A percentile compares a stretch with the other conserved stretches of the same genome.
These are phyloP conservation scores for Urechis unicinctus DNA, from an alignment of 2,888 invertebrate species.

Conservation along the genomic window DNA sequence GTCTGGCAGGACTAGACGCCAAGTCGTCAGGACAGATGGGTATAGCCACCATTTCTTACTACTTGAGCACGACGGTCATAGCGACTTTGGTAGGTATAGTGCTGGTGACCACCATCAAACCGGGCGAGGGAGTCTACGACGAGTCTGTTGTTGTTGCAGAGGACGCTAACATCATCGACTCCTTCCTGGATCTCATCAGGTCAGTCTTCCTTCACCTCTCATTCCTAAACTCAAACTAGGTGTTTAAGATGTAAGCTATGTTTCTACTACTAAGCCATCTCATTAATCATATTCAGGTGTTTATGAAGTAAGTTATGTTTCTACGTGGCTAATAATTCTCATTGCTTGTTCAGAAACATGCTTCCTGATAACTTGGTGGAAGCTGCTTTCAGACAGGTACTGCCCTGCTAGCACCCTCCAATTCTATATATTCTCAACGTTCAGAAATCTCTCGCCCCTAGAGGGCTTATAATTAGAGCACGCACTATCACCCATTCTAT, in stretches of 20 bases:
- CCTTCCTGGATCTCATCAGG: slow-evolving; percentile 85
- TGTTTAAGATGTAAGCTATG: too few relatives aligned
- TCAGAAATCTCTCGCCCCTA: too few relatives aligned
- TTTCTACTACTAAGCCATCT: too few relatives aligned
- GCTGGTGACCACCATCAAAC: slow-evolving; percentile 59
- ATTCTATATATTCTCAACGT: too few relatives aligned
- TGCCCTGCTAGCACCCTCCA: too few relatives aligned
- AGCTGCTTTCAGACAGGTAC: slow-evolving; percentile 72
- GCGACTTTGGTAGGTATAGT: slow-evolving; percentile 87
- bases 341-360: slow-evolving; percentile 66
- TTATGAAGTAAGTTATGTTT: background rate
- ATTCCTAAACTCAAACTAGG: too few relatives aligned
- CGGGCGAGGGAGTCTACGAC: slow-evolving; percentile 2
- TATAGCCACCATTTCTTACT: slow-evolving; percentile 78
- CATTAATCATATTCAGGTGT: too few relatives aligned
- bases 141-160: slow-evolving; percentile 1
- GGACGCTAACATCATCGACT: slow-evolving; percentile 69
- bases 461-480: too few relatives aligned
- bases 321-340: background rate
- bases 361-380: slow-evolving; percentile 87
- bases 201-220: too few relatives aligned
- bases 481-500: too few relatives aligned
- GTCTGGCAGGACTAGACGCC: slow-evolving; percentile 85
- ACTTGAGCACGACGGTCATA: slow-evolving; percentile 82
- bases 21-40: slow-evolving; percentile 85